Conservation (phyloP, 2,113 vertebrate genomes). For the Actinemys pallida region DNA sequence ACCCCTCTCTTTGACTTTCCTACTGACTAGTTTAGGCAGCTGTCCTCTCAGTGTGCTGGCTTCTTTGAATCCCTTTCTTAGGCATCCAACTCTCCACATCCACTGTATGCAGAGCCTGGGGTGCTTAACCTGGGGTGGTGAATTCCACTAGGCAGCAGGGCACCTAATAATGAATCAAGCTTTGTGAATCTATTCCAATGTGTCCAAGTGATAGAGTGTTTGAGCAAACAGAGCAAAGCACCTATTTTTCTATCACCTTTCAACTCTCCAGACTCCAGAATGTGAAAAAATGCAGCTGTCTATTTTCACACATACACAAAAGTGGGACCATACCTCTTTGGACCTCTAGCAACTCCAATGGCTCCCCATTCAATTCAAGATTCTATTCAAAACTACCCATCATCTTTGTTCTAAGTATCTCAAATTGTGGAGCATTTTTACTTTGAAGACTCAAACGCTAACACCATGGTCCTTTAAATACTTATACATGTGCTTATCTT, state of each 20-base stretch:
- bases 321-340: not conserved
- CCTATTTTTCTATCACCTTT: constrained; percentile 12
- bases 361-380: not conserved
- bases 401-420: not conserved
- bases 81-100: not conserved
- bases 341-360: not conserved
- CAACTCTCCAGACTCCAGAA: not conserved
- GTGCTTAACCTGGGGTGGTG: not conserved
- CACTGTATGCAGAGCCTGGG: not conserved
- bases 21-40: not conserved
- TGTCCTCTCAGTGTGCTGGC: not conserved
- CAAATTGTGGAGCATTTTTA: not conserved
- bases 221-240: not conserved
- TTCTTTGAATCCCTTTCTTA: not conserved
- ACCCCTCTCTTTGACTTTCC: not conserved
- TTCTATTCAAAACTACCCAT: not conserved
- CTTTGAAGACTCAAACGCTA: not conserved
- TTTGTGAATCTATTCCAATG: not conserved
- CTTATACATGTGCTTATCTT: not conserved
- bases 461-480: not conserved
- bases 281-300: constrained; percentile 35
- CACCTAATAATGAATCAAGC: too few species aligned
- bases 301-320: constrained; percentile 10
- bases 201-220: not conserved
- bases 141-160: not conserved